A percentile compares a stretch with the other conserved stretches of the same genome.
These are phyloP conservation scores for Ictalurus furcatus DNA, from an alignment of 2,113 vertebrate genomes.

Conservation along the genomic window DNA sequence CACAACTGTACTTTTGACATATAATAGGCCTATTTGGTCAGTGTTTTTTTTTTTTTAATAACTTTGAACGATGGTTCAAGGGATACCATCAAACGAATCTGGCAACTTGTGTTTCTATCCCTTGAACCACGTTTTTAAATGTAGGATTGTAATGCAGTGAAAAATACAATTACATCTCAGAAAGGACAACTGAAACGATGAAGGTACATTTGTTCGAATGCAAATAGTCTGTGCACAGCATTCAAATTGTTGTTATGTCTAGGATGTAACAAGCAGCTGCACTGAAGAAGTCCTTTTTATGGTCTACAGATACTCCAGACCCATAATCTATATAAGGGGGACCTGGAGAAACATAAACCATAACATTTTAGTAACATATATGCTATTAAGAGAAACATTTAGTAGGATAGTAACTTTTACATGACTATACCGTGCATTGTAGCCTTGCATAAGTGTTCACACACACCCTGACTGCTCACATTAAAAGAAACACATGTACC, in stretches of 20 bases:
- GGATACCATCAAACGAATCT: not conserved
- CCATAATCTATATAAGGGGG: not conserved
- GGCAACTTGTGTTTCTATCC: not conserved
- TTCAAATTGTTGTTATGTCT: constrained; percentile 5
- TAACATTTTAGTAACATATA: not conserved
- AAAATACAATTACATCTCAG: constrained; percentile 2
- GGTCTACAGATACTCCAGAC: not conserved
- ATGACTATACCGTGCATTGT: not conserved
- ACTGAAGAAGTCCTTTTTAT: not conserved
- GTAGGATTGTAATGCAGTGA: constrained; percentile 1
- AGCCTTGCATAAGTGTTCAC: not conserved
- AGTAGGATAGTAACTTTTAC: not conserved
- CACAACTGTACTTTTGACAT: not conserved
- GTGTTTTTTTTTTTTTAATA: not conserved
- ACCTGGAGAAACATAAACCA: not conserved
- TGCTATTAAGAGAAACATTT: not conserved
- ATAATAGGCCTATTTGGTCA: not conserved
- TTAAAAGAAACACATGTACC: not conserved
- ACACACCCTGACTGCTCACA: not conserved
- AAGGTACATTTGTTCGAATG: constrained; percentile 50
- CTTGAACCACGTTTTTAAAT: not conserved
- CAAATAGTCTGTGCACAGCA: constrained; percentile 21
- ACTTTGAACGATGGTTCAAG: not conserved
- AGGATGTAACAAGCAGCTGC: not conserved
- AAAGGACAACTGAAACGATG: constrained; percentile 41